Evolutionary conservation across 2,888 invertebrate genomes (phyloP).

Genomic region (Charanyca ferruginea): DNA sequence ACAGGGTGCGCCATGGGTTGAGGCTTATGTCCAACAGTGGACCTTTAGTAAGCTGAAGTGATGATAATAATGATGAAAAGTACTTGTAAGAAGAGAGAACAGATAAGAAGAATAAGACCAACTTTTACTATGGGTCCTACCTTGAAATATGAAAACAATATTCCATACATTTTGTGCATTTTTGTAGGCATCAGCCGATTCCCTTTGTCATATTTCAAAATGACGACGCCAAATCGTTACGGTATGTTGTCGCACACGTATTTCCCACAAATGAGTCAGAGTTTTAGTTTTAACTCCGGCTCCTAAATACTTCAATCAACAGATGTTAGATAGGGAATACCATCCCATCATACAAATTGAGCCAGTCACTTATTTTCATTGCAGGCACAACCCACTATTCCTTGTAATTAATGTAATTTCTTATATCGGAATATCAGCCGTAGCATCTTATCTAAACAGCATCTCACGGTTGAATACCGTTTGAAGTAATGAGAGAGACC

Average conservation of each 20-base stretch:
- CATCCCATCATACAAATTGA: slow-evolving; percentile 28
- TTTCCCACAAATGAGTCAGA: slow-evolving; percentile 22
- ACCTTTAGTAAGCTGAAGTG: too few species aligned
- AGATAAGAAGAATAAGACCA: too few species aligned
- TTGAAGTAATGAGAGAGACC: slow-evolving; percentile 3
- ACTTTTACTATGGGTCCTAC: too few species aligned
- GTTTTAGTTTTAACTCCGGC: slow-evolving; percentile 31
- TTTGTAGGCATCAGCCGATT: too few species aligned
- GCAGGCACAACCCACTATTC: neutral
- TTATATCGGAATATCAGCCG: slow-evolving; percentile 13
- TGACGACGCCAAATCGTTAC: too few species aligned
- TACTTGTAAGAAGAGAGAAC: too few species aligned
- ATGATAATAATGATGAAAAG: too few species aligned
- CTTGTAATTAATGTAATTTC: slow-evolving; percentile 1
- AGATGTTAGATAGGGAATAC: slow-evolving; percentile 47
- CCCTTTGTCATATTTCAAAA: too few species aligned
- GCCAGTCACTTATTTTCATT: slow-evolving; percentile 26
- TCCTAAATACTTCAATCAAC: slow-evolving; percentile 37
- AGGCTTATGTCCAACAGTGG: too few species aligned
- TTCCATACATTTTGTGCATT: too few species aligned
- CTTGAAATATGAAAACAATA: too few species aligned
- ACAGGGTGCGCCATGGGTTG: too few species aligned
- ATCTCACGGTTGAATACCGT: slow-evolving; percentile 9
- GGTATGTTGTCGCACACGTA: slow-evolving; percentile 1
- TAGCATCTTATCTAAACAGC: slow-evolving; percentile 31